phyloP scores from a whole-genome alignment of 2,113 vertebrate genomes.

The Dipodomys ordii region DNA sequence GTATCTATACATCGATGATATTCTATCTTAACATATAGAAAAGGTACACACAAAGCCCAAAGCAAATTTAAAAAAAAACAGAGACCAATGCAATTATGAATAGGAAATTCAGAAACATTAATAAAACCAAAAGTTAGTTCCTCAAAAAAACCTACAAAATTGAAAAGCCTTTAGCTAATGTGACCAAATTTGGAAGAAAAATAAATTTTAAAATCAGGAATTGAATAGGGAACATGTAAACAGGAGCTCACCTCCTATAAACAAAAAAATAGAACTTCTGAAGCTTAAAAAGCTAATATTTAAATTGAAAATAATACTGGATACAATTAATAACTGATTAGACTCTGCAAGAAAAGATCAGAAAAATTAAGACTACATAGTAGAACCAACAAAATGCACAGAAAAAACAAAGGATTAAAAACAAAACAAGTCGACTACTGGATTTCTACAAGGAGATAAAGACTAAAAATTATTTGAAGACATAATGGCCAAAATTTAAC shows the following conservation, averaged over 20 bases:
- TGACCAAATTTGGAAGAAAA: too few relatives aligned
- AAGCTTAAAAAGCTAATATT: too few relatives aligned
- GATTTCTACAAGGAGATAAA: neutral
- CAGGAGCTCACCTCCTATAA: too few relatives aligned
- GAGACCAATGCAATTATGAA: neutral
- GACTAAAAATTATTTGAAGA: neutral
- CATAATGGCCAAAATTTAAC: neutral
- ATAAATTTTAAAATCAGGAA: too few relatives aligned
- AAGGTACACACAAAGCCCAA: neutral
- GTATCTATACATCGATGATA: neutral
- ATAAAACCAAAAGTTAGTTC: too few relatives aligned
- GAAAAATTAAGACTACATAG: constrained; percentile 41
- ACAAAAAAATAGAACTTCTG: too few relatives aligned
- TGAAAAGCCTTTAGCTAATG: too few relatives aligned
- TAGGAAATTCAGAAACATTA: neutral
- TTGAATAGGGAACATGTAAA: too few relatives aligned
- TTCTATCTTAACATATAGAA: constrained; percentile 25
- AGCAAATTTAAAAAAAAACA: constrained; percentile 7
- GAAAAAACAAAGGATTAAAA: neutral
- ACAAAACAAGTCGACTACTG: neutral
- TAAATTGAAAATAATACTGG: too few relatives aligned
- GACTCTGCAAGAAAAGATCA: neutral
- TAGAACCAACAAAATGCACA: neutral
- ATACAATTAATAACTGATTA: too few relatives aligned
- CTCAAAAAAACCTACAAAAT: too few relatives aligned